Base-by-base conservation (phyloP, 2,888 invertebrate species). In the Mythimna impura region DNA sequence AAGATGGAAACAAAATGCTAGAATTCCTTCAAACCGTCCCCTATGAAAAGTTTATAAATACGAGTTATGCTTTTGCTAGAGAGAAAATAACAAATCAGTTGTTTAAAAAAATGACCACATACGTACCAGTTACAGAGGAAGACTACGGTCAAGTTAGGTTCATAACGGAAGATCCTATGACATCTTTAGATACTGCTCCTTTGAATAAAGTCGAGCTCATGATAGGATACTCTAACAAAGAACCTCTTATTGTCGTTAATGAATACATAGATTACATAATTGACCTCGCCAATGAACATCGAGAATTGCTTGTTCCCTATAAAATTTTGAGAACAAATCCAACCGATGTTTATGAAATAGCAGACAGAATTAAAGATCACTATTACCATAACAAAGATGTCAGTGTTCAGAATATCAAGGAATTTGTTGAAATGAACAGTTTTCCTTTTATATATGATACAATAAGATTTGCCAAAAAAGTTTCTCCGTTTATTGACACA, bases 401-500 rank as follows among this genome's bases (percentile, higher is more conserved):
- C 2, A 62, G 36, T 34, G 25, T 52, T 20, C 65, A 68, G 0
- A 75, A 47, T 34, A 68, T 78, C 9, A n/a, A 25, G 0, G 68
- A 71, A 60, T 75, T 78, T 50, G 25, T 78, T 71, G 7, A 61
- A 6, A 68, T 62, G 17, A 55, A 14, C 8, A 75, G 62, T 34
- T 22, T 34, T 20, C 40, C 57, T 9, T 30, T 78, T 6, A 4
- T 12, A 20, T 55, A 73, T 17, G 55, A 60, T 30, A 14, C 60
- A 1, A 14, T 43, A 1, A 64, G 8, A 25, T 50, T 64, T 68
- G 64, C 83, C 0, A 73, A 68, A 17, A 70, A 67, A 22, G 62
- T 88, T 20, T 81, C 86, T 0, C 74, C 79, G 66, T 62, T 65
- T 10, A 34, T 9, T 12, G 85, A 84, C 30, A 82, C 76, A 40